Conservation (phyloP, 2,797 vertebrate genomes). For the Zenarchopterus dispar region DNA sequence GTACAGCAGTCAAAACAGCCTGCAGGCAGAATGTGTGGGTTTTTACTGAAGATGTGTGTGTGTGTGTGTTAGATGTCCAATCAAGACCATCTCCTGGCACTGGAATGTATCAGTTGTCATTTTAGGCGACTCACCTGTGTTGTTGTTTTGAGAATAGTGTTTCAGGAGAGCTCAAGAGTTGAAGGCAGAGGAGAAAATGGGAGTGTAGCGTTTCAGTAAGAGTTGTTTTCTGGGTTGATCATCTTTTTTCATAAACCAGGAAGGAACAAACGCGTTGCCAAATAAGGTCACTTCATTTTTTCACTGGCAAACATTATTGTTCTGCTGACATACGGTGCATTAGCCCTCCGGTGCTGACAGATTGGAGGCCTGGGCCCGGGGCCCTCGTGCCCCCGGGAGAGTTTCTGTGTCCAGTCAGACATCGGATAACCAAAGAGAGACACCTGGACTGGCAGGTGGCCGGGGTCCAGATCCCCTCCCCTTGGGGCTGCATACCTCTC, state of each 20-base stretch:
- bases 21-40: slow-evolving; percentile 65
- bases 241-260: slow-evolving; percentile 37
- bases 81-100: slow-evolving; percentile 71
- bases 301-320: slow-evolving; percentile 56
- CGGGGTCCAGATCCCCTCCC: slow-evolving; percentile 59
- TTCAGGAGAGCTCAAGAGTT: slow-evolving; percentile 6
- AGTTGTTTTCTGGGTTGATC: slow-evolving; percentile 23
- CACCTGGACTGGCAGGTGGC: slow-evolving; percentile 81
- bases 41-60: slow-evolving; percentile 29
- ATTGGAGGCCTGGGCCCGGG: slow-evolving; percentile 49
- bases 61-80: slow-evolving; percentile 47
- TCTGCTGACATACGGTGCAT: slow-evolving; percentile 66
- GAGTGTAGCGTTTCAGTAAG: slow-evolving; percentile 24
- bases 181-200: not conserved
- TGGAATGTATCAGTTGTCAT: slow-evolving; percentile 75
- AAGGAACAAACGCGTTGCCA: slow-evolving; percentile 37
- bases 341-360: slow-evolving; percentile 64
- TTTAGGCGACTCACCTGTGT: slow-evolving; percentile 58
- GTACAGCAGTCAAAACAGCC: slow-evolving; percentile 80
- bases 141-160: slow-evolving; percentile 32
- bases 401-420: slow-evolving; percentile 68
- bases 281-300: slow-evolving; percentile 60
- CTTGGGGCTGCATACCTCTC: slow-evolving; percentile 66
- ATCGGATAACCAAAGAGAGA: slow-evolving; percentile 64
- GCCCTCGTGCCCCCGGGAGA: slow-evolving; percentile 42